Evolutionary conservation across 2,888 invertebrate genomes (phyloP), one percentile per base, ranked within the genome.

Genomic region (Notocelia uddmanniana): DNA sequence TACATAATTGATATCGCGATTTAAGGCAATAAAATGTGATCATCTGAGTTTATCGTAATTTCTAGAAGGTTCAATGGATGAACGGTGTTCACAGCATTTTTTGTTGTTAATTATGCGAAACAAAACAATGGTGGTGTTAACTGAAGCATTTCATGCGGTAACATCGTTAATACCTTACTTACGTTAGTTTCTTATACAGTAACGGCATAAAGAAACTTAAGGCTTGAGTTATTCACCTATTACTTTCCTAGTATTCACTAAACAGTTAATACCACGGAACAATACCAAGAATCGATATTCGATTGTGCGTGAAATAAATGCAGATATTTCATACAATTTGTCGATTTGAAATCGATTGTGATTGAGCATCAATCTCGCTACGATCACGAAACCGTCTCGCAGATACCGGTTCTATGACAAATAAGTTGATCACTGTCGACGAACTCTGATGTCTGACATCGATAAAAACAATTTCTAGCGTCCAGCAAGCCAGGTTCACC

Each of bases 341-440:
- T 71, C 59, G 71, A 54, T 71, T 68, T 62, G 75, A 78, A 84
- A 84, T 83, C 81, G 81, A 83, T 83, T 84, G 82, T 54, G 74
- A 59, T 59, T 59, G 45, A 81, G 78, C 78, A 78, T 74, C 78
- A 76, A 78, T 74, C 73, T 77, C 81, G 81, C 80, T 83, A 83
- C 78, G 77, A 80, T 79, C 80, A 78, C 74, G 72, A 63, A 74
- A 76, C 76, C 76, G 69, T 76, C 76, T 75, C 76, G 67, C 73
- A 62, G 72, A 80, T 87, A 89, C 89, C 88, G 87, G 88, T 87
- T 88, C 84, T 83, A 83, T 86, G 86, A 88, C 87, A 89, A 88
- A 86, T 84, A 87, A 85, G 81, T 81, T 82, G 83, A 87, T 83
- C 83, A 80, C 84, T 83, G 89, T 85, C 87, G 85, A 85, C 85